Base-by-base conservation (phyloP, 2,888 invertebrate species). In the Dendrolimus houi region DNA sequence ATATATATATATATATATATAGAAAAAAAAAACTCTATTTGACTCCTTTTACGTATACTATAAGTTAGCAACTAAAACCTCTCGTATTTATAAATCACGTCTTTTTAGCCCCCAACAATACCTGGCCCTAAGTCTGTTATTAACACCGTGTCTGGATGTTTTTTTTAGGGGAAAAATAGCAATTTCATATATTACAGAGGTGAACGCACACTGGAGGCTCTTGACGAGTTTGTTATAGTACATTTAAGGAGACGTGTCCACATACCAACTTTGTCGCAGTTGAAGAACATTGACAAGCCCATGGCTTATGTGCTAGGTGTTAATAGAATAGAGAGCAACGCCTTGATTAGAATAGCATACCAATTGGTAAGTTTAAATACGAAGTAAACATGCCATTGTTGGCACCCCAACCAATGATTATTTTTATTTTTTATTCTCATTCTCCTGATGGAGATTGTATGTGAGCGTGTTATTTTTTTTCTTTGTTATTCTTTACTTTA, bases 341-440 rank as follows among this genome's bases (percentile, higher is more conserved):
- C 92, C 1, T 81, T 92, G 52, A 85, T 91, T 2, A 95, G 96
- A 81, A 85, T 96, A 52, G 93, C 95, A 55, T 94, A 94, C 56
- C 94, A 93, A 81, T 91, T 97, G 91, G 96, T 96, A 84, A 91
- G 92, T 72, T 6, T 47, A 2, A 10, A 47, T 47, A 47, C 47
- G 2, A 0, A 47, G 2, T 47, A 10, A 47, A 47, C 47, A 6
- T 29, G 29, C 3, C 29, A 29, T 29, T 29, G 1, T 17, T 17
- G 17, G 17, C 17, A 17, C 17, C 17, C 17, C 17, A 17, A 17
- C 17, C 17, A 17, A 17, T 17, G 17, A 2, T 17, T 1, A 17
- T 0, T 17, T 17, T 17, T 17, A 17, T 17, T 17, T 17, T 17
- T 17, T 17, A 17, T 17, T 17, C 17, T 17, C 17, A 2, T 17